Base-by-base conservation (phyloP, 1,140 invertebrate species). In the Goniozus legneri region DNA sequence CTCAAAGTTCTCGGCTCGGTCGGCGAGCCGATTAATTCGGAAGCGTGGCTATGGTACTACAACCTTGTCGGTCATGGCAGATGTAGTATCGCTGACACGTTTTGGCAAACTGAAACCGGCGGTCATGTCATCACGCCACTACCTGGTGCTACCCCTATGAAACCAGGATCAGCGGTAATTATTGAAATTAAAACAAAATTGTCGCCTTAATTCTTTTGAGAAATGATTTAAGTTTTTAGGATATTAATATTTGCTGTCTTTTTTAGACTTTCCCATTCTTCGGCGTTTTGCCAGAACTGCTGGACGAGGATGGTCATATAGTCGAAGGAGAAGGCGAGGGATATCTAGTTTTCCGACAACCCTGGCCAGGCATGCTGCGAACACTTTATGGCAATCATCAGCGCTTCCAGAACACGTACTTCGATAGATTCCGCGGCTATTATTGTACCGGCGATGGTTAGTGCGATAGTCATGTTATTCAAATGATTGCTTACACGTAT, bases 21-120 rank as follows among this genome's bases (percentile, higher is more conserved):
- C 0, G 88, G 96, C 10, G 96, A 99, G 69, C 97, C 96, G 2
- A 98, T 99, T 36, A 98, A 99, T 73, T 88, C 94, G 0, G 94
- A 97, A 72, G 96, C 96, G 2, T 99, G 97, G 97, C 65, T 92
- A 12, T 99, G 96, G 97, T 97, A 97, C 71, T 88, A 97, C 71
- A 84, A 85, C 52, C 65, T 91, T 3, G 84, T 98, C 2, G 95
- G 95, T 3, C 79, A 84, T 42, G 81, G 83, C 36, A 84, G 81
- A 44, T 91, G 89, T 67, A 91, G 93, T 36, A 92, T 99, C 64
- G 91, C 92, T 0, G 97, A 99, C 64, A 99, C 97, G 1, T 99
- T 96, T 75, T 99, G 96, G 95, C 96, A 98, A 76, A 98, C 97
- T 1, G 96, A 99, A 80, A 98, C 96, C 16, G 95, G 95, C 8